Evolutionary conservation across 2,113 vertebrate genomes (phyloP).

Genomic region (Pangasianodon gigas): DNA sequence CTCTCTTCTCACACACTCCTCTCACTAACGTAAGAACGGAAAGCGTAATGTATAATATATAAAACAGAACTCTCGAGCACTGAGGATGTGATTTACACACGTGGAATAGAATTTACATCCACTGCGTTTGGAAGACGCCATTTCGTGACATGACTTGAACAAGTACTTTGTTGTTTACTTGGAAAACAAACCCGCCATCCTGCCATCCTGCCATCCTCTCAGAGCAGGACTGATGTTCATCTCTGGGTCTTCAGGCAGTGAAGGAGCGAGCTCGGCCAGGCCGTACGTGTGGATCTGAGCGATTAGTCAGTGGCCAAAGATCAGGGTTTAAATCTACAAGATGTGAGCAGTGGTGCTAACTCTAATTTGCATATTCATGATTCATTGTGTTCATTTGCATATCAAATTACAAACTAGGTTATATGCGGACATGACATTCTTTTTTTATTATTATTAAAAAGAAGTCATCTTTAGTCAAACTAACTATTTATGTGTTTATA

Average conservation of each 20-base stretch:
- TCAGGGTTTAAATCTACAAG: not conserved
- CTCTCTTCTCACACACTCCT: slow-evolving; percentile 92
- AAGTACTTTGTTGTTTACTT: no score
- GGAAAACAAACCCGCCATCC: not conserved
- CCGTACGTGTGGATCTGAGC: not conserved
- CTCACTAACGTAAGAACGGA: slow-evolving; percentile 85
- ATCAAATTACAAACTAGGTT: not conserved
- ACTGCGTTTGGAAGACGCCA: no score
- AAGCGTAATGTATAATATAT: not conserved
- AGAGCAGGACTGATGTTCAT: not conserved
- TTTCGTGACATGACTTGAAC: no score
- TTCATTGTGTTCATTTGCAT: not conserved
- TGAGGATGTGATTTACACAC: not conserved
- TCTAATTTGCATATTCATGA: not conserved
- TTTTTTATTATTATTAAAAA: no score
- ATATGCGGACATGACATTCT: no score
- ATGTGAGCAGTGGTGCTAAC: not conserved
- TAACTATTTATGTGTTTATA: not conserved
- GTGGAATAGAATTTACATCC: no score
- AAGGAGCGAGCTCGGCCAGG: not conserved
- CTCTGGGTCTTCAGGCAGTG: not conserved
- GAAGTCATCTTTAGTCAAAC: not conserved
- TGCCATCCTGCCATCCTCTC: no score
- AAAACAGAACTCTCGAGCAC: not conserved
- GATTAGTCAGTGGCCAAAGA: not conserved